These are phyloP conservation scores for Siphamia tubifer DNA, from an alignment of 2,113 vertebrate species.

Conservation along the genomic window DNA sequence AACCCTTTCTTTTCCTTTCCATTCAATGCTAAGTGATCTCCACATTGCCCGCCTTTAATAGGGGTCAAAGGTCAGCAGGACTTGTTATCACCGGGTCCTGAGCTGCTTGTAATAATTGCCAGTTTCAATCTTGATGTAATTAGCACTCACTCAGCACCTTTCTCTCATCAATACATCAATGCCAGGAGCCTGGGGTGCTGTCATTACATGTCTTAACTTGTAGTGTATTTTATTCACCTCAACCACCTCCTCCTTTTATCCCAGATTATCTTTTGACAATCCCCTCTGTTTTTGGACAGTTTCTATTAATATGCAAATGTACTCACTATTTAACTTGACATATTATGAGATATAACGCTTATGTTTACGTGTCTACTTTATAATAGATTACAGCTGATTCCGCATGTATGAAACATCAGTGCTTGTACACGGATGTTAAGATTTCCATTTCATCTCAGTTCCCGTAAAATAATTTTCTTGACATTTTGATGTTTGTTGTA, in stretches of 20 bases:
- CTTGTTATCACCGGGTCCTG: background rate
- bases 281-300: background rate
- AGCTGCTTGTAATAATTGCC: constrained; percentile 11
- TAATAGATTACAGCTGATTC: background rate
- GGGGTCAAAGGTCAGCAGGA: background rate
- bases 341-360: too few species aligned
- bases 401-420: background rate
- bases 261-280: background rate
- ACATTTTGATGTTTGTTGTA: constrained; percentile 44
- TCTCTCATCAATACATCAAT: constrained; percentile 4
- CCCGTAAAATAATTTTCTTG: constrained; percentile 47
- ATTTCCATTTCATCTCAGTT: constrained; percentile 18
- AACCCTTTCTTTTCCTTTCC: background rate
- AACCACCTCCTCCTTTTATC: background rate
- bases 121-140: constrained; percentile 2
- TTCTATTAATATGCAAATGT: too few species aligned
- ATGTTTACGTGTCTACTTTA: too few species aligned
- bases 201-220: background rate
- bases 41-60: background rate
- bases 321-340: too few species aligned
- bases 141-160: background rate
- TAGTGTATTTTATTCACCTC: background rate
- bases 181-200: background rate
- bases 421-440: background rate
- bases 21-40: background rate